Base-by-base conservation (phyloP, 2,888 invertebrate genomes). In the Alviniconcha strummeri region DNA sequence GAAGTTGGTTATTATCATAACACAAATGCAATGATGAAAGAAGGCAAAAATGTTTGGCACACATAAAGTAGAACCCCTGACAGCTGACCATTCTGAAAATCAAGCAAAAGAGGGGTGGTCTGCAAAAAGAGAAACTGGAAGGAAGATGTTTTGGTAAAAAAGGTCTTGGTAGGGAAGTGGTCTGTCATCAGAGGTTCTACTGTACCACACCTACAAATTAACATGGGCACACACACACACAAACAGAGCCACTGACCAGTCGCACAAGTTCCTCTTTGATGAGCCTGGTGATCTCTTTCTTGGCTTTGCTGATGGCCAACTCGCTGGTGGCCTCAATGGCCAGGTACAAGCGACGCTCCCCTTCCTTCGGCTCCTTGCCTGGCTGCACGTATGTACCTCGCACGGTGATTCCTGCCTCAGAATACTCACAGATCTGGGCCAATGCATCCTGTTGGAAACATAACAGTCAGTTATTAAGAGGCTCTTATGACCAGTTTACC, bases 251-350 rank as follows among this genome's bases (percentile, higher is more conserved):
- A 85, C 91, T 87, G 83, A 93, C 94, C 87, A 99, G 94, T 94
- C 98, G 97, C 77, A 99, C 96, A 83, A 99, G 95, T 93, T 99
- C 99, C 94, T 99, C 99, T 94, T 99, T 99, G 92, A 99, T 98
- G 83, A 99, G 96, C 57, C 99, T 96, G 0, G 98, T 98, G 83
- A 99, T 98, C 94, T 99, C 99, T 4, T 92, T 91, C 89, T 94
- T 94, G 57, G 94, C 94, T 86, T 93, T 93, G 86, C 91, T 90
- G 74, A 94, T 92, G 81, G 99, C 98, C 87, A 99, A 95, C 93
- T 99, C 99, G 91, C 97, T 98, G 4, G 98, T 98, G 90, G 99
- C 98, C 93, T 99, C 99, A 90, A 99, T 98, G n/a, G 99, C 98
- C 88, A 99, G 95, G 94, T 99, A 99, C 0, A 99, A 95, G 93